phyloP scores from a whole-genome alignment of 2,113 vertebrate species.

The Pseudolaguvia tuberculata region DNA sequence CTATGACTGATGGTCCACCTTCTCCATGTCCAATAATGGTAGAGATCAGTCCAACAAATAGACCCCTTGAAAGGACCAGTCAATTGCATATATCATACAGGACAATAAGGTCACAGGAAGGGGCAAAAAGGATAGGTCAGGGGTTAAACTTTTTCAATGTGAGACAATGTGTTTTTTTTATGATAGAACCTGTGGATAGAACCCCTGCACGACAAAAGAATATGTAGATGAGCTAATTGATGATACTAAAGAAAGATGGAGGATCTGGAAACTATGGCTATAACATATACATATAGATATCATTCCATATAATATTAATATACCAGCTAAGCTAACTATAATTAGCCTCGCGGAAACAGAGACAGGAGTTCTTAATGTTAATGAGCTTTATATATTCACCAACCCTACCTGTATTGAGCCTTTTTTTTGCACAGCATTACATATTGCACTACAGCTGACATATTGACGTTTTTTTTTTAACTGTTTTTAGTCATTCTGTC shows the following conservation, averaged over 20 bases:
- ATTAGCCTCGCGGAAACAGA: slow-evolving; percentile 1
- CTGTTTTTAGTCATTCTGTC: too few species aligned
- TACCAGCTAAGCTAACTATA: slow-evolving; percentile 17
- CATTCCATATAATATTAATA: slow-evolving; percentile 26
- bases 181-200: slow-evolving; percentile 32
- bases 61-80: slow-evolving; percentile 36
- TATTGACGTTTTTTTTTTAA: too few species aligned
- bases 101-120: slow-evolving; percentile 34
- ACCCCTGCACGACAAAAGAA: slow-evolving; percentile 35
- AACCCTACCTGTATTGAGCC: too few species aligned
- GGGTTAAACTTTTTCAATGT: slow-evolving; percentile 32
- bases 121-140: slow-evolving; percentile 27
- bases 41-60: slow-evolving; percentile 40
- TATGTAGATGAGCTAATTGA: slow-evolving; percentile 47
- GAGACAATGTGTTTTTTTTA: slow-evolving; percentile 43
- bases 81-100: slow-evolving; percentile 44
- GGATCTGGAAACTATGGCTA: slow-evolving; percentile 32
- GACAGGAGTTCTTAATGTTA: background rate
- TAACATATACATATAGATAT: slow-evolving; percentile 18
- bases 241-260: slow-evolving; percentile 29
- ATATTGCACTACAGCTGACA: too few species aligned
- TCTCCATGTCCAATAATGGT: background rate
- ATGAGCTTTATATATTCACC: too few species aligned
- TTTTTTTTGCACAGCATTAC: too few species aligned
- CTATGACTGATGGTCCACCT: slow-evolving; percentile 1